phyloP scores from a whole-genome alignment of 1,140 invertebrate species.

The Drosophila busckii region DNA sequence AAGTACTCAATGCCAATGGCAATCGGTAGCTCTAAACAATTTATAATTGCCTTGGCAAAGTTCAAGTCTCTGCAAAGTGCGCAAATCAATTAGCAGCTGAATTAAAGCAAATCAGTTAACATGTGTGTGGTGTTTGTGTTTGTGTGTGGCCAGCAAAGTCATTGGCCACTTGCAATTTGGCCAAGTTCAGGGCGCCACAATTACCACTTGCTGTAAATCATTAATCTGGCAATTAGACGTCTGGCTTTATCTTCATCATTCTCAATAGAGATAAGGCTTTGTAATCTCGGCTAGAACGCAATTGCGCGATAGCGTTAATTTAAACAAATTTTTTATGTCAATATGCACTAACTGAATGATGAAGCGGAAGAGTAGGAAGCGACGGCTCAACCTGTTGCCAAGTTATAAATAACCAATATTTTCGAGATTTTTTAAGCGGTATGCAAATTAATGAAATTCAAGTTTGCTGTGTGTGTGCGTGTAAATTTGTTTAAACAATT shows the following conservation, averaged over 20 bases:
- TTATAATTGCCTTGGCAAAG: constrained; percentile 16
- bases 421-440: background rate
- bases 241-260: background rate
- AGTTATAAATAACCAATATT: constrained; percentile 14
- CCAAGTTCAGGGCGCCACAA: constrained; percentile 14
- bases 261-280: constrained; percentile 4
- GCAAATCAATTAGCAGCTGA: background rate
- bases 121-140: no score
- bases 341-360: constrained; percentile 2
- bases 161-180: constrained; percentile 4
- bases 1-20: constrained; percentile 21
- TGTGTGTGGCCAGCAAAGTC: background rate
- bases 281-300: constrained; percentile 21
- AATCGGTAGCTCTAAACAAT: constrained; percentile 12
- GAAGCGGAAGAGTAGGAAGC: background rate
- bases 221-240: constrained; percentile 16
- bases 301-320: constrained; percentile 25
- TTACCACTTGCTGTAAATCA: constrained; percentile 16
- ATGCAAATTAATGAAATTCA: constrained; percentile 22
- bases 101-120: constrained; percentile 20
- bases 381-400: constrained; percentile 17
- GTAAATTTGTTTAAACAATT: constrained; percentile 26
- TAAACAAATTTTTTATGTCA: constrained; percentile 5
- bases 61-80: no score
- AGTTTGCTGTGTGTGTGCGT: background rate